Evolutionary conservation across 1,140 invertebrate species (phyloP), one percentile per base, ranked within the genome.

Genomic region (Drosophila kepulauana): DNA sequence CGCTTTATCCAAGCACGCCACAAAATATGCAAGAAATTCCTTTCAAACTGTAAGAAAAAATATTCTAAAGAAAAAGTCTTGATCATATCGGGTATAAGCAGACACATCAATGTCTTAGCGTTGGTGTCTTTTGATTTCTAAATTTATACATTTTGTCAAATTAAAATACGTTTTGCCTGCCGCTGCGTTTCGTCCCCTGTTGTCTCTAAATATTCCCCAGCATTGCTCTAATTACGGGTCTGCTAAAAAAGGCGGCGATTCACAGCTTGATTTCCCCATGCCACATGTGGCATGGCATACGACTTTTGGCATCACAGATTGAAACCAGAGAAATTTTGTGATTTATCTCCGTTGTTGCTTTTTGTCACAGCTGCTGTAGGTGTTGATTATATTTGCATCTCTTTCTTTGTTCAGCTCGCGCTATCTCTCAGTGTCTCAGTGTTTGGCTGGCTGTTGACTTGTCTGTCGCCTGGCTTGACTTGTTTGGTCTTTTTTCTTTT

Each of bases 91-190:
- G 28, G 63, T 73, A 67, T 38, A 30, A 51, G 35, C 30, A 30
- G 20, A 33, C 48, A 49, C 5, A 13, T 48, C 43, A 43, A 65
- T 73, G 54, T 38, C 54, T 81, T 72, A 51, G 51, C 45, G 57
- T 61, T 78, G 48, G 45, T 59, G 48, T 35, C 65, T 73, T 88
- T 59, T 82, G 84, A 88, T 88, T 86, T 79, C 45, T 45, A 82
- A 78, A 58, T 75, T 67, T 52, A 66, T 58, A 68, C 65, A 66
- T 71, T 82, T 48, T 38, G 59, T 30, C 64, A 74, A 82, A 81
- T 81, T 81, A 81, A 81, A 81, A 81, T 74, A 73, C 66, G 52
- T 67, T 16, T 25, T 56, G 51, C 15, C 30, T 38, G 45, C 30
- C 20, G 62, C 57, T 57, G 64, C 63, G 64, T 66, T 54, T 59